phyloP scores from a whole-genome alignment of 2,113 vertebrate species.

The Aythya baeri region DNA sequence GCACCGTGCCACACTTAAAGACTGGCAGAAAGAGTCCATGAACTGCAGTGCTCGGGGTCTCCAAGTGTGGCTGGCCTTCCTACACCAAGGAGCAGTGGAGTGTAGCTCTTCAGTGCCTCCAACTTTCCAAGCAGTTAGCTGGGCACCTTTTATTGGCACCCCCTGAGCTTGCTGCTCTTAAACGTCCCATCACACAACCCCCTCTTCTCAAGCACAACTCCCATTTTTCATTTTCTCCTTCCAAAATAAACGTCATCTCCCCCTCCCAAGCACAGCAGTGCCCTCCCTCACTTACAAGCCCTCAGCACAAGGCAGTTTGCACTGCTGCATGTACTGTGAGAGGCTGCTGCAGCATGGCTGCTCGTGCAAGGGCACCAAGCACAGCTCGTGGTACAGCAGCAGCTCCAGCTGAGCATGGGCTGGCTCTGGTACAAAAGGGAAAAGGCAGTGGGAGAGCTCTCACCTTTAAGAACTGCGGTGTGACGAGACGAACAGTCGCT shows the following conservation, averaged over 20 bases:
- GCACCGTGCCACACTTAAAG: neutral
- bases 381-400: accelerated
- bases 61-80: neutral
- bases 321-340: neutral
- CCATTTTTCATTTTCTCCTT: accelerated
- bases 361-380: neutral
- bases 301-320: neutral
- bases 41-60: accelerated
- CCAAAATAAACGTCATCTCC: accelerated
- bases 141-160: neutral
- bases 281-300: neutral
- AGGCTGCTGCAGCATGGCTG: neutral
- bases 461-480: constrained; percentile 86
- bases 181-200: neutral
- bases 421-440: accelerated
- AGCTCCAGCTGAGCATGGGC: accelerated
- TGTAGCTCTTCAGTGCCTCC: neutral
- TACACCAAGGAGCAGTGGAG: neutral
- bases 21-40: neutral
- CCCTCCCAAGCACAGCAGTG: accelerated
- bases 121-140: neutral
- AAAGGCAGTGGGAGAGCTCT: neutral
- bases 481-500: constrained; percentile 88
- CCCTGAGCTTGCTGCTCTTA: accelerated
- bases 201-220: neutral